Evolutionary conservation across 2,797 vertebrate species (phyloP).

Genomic region (Liparis tanakae): DNA sequence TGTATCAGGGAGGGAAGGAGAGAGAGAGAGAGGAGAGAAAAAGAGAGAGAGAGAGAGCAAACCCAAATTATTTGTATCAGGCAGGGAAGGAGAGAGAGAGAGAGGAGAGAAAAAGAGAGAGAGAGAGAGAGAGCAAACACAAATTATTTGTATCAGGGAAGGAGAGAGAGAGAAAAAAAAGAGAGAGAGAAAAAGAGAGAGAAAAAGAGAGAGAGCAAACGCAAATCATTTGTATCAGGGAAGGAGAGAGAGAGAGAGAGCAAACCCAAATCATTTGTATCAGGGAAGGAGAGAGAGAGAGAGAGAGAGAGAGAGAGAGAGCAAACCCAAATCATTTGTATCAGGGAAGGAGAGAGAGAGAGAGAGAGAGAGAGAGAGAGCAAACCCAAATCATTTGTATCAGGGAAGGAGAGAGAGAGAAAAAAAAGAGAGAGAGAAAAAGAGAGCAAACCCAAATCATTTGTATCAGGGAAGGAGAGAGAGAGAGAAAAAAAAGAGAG

Average conservation of each 20-base stretch:
- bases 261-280: conserved; percentile 47
- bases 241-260: conserved; percentile 1
- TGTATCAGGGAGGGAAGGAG: neutral
- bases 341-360: too few relatives aligned
- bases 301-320: neutral
- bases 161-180: conserved; percentile 9
- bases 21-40: conserved; percentile 2
- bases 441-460: conserved; percentile 55
- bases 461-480: neutral
- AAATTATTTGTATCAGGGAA: conserved; percentile 43
- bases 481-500: conserved; percentile 13
- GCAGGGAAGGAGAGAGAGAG: neutral
- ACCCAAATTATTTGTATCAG: conserved; percentile 45
- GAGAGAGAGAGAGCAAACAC: conserved; percentile 8
- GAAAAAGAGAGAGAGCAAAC: conserved; percentile 15
- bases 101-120: too few relatives aligned
- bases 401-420: neutral
- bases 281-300: too few relatives aligned
- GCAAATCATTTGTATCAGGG: conserved; percentile 45
- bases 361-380: conserved; percentile 1
- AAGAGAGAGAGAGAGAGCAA: conserved; percentile 4
- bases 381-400: conserved; percentile 47
- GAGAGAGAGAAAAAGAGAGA: too few relatives aligned
- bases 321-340: conserved; percentile 47
- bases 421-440: too few relatives aligned